Evolutionary conservation across 2,113 vertebrate species (phyloP).

Genomic region (Haemorhous mexicanus): DNA sequence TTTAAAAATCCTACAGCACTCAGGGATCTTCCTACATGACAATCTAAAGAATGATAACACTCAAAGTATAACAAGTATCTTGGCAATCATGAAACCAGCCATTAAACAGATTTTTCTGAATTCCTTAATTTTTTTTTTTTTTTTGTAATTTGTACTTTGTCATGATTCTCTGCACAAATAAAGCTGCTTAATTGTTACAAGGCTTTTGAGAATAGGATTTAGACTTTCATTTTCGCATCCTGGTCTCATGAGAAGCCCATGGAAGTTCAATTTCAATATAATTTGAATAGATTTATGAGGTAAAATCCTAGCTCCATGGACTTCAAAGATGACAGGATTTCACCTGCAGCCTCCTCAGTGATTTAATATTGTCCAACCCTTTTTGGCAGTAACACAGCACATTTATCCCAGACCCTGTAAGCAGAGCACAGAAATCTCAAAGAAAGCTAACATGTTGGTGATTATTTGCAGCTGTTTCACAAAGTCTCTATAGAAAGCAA

Average conservation of each 20-base stretch:
- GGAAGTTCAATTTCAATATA: not conserved
- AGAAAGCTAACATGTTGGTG: not conserved
- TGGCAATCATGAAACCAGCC: not conserved
- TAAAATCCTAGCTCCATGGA: not conserved
- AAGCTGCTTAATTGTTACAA: not conserved
- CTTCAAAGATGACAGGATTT: not conserved
- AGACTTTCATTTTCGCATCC: not conserved
- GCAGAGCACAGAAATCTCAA: not conserved
- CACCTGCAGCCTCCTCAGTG: not conserved
- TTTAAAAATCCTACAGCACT: not conserved
- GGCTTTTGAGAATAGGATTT: not conserved
- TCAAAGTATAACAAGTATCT: not conserved
- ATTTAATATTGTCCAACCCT: not conserved
- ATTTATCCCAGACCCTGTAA: not conserved
- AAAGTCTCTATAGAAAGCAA: not conserved
- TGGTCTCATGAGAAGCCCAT: not conserved
- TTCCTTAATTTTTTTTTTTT: not conserved
- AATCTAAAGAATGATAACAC: not conserved
- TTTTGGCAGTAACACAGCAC: not conserved
- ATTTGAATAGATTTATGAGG: not conserved
- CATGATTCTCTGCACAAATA: not conserved
- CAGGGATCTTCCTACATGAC: not conserved
- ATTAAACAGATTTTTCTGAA: not conserved
- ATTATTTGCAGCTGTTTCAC: not conserved
- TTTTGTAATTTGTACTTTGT: not conserved